Base-by-base conservation (phyloP, 2,113 vertebrate genomes). In the Vimba vimba region DNA sequence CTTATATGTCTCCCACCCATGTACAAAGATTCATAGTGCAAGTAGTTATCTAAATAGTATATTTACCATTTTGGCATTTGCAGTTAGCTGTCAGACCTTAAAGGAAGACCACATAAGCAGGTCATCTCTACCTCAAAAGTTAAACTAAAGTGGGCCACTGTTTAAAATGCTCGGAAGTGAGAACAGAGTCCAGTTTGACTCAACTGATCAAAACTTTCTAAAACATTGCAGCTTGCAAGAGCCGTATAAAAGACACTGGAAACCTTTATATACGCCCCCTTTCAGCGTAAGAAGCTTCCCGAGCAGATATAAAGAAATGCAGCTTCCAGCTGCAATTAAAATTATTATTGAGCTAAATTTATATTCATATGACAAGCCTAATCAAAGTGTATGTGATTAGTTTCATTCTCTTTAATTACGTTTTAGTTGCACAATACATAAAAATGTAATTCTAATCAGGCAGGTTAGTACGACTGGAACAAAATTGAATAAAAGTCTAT, bases 101-200 rank as follows among this genome's bases (percentile, higher is more conserved):
- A 66, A 9, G 1, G 59, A 10, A 27, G 19, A 82, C 27, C 10
- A 80, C 79, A 45, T 81, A 30, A 82, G 19, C 79, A 82, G 79
- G 79, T 69, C 79, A 69, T 4, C 62, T 36, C 27, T 52, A 36
- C 79, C 62, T 82, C 45, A 69, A 82, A 69, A 68, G 43, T 33
- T 68, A 50, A 68, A 50, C 10, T 17, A 82, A 82, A 69, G 45
- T 69, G 45, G 62, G 45, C 79, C 79, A 82, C 45, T 68, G 43
- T 82, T 52, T 82, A 33, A 69, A 68, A 50, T 82, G n/a, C 43
- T 68, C 10, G 62, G 79, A 82, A 68, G 43, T 69, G 12, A 52
- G 45, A 45, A 45, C 36, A 47, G 33, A 8, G 7, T 47, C 23
- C 39, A 66, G 79, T 81, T 81, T 81, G 59, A 82, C 17, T 82